Evolutionary conservation across 2,113 vertebrate species (phyloP).

Genomic region (Eurystomus gularis): DNA sequence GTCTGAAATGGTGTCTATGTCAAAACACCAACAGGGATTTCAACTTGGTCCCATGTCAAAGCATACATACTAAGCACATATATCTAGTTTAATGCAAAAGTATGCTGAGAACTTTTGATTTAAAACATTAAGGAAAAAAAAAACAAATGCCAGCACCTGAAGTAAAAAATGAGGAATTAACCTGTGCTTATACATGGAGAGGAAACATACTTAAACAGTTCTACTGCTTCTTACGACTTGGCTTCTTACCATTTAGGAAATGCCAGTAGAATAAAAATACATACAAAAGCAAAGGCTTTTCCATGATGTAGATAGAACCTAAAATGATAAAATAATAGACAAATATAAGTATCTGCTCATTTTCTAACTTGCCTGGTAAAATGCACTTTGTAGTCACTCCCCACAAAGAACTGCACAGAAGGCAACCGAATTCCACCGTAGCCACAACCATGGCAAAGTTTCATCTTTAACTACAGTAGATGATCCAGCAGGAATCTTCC

Average conservation of each 20-base stretch:
- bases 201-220: background rate
- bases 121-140: background rate
- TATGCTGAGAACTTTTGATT: background rate
- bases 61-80: background rate
- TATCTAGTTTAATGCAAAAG: background rate
- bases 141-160: accelerated
- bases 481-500: background rate
- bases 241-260: slow-evolving; percentile 71
- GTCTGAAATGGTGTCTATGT: background rate
- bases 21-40: background rate
- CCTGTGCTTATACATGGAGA: background rate
- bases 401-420: background rate
- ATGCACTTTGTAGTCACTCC: background rate
- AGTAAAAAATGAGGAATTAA: background rate
- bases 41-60: background rate
- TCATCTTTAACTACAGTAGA: background rate
- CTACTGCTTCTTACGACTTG: background rate
- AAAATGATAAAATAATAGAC: slow-evolving; percentile 31
- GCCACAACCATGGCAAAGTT: background rate
- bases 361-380: background rate
- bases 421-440: background rate
- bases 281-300: slow-evolving; percentile 25
- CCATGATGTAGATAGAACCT: slow-evolving; percentile 67
- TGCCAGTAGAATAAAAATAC: slow-evolving; percentile 36
- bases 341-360: background rate